These are phyloP conservation scores for Illadopsis cleaveri DNA, from an alignment of 2,113 vertebrate genomes.

Conservation along the genomic window DNA sequence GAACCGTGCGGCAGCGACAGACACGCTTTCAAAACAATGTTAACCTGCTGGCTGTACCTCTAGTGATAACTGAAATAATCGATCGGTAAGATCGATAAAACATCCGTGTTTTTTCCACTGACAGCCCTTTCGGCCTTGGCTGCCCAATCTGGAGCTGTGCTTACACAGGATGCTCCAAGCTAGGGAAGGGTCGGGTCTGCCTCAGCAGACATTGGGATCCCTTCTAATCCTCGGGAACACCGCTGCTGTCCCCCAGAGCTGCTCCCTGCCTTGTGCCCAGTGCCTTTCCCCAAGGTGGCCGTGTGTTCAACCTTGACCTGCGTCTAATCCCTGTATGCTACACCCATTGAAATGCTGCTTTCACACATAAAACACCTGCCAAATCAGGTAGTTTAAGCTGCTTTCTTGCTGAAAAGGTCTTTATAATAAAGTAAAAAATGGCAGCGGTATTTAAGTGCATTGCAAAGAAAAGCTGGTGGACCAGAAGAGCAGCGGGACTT, in stretches of 20 bases:
- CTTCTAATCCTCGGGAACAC: rapidly evolving
- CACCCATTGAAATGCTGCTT: background rate
- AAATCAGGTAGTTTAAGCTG: background rate
- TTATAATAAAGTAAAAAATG: background rate
- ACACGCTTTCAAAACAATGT: rapidly evolving
- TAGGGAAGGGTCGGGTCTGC: background rate
- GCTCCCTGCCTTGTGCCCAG: rapidly evolving
- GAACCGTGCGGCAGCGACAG: rapidly evolving
- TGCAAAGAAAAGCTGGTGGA: background rate
- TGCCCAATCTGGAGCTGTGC: background rate
- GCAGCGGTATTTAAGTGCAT: background rate
- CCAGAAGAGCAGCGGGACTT: background rate
- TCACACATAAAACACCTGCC: background rate
- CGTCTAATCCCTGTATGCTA: rapidly evolving
- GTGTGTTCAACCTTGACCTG: rapidly evolving
- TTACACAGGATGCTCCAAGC: rapidly evolving
- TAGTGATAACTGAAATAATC: rapidly evolving
- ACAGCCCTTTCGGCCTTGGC: rapidly evolving
- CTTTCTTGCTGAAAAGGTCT: background rate
- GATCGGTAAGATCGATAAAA: no score
- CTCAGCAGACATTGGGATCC: rapidly evolving
- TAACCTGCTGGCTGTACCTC: background rate
- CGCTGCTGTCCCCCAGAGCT: background rate
- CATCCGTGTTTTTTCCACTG: rapidly evolving
- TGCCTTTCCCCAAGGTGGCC: no score